These are phyloP conservation scores for Barypeithes pellucidus DNA, from an alignment of 2,888 invertebrate species.

Conservation along the genomic window DNA sequence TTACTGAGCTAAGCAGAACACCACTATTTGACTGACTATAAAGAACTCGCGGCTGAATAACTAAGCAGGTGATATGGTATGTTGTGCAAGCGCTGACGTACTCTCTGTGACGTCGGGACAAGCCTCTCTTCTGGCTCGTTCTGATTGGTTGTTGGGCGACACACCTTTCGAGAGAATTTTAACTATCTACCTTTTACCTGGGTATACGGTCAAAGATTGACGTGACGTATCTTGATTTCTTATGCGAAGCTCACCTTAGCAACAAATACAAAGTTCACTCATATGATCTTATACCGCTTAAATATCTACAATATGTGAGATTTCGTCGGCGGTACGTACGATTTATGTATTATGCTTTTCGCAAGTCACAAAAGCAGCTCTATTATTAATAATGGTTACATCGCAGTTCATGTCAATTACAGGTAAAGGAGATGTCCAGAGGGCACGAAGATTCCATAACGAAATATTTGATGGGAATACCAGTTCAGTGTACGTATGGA, in stretches of 20 bases:
- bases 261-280: constrained; percentile 26
- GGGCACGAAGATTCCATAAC: background rate
- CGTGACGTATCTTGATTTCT: constrained; percentile 16
- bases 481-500: background rate
- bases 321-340: constrained; percentile 3
- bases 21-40: constrained; percentile 54
- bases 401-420: constrained; percentile 9
- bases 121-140: constrained; percentile 50
- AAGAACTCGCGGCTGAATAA: constrained; percentile 50
- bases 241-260: constrained; percentile 42
- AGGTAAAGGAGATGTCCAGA: constrained; percentile 1
- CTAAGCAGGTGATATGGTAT: constrained; percentile 58
- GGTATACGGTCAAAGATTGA: constrained; percentile 42
- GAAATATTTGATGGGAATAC: background rate
- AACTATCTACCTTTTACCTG: constrained; percentile 51
- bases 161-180: constrained; percentile 56
- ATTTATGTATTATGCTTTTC: constrained; percentile 16
- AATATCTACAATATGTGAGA: constrained; percentile 21
- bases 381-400: constrained; percentile 23
- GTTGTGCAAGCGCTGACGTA: constrained; percentile 58
- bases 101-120: constrained; percentile 56
- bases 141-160: constrained; percentile 53
- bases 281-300: constrained; percentile 5
- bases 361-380: constrained; percentile 28
- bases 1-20: constrained; percentile 36